Conservation (phyloP, 2,797 vertebrate genomes). For the Smutsia gigantea region DNA sequence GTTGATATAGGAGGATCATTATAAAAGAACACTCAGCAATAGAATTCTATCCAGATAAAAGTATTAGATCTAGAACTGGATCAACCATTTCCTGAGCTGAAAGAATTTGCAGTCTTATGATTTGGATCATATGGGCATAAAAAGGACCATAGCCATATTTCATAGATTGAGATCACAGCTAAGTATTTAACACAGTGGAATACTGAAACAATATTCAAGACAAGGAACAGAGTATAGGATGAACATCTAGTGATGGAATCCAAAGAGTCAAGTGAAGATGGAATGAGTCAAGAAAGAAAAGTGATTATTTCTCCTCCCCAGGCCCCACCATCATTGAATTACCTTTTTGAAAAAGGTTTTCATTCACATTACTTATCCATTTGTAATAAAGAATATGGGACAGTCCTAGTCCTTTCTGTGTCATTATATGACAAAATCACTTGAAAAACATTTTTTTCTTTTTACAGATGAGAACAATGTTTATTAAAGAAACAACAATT, state of each 20-base stretch:
- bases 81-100: conserved; percentile 91
- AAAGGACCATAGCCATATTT: conserved; percentile 93
- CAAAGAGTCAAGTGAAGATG: background rate
- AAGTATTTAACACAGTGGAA: conserved; percentile 92
- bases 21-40: conserved; percentile 93
- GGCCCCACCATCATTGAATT: background rate
- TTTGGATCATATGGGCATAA: conserved; percentile 91
- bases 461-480: conserved; percentile 5
- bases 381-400: background rate
- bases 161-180: conserved; percentile 91
- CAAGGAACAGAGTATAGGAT: too few species aligned
- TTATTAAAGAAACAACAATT: background rate
- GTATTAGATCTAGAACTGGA: conserved; percentile 91
- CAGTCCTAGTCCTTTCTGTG: background rate
- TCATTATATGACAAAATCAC: background rate
- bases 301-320: background rate
- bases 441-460: background rate
- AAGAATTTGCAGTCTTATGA: conserved; percentile 88
- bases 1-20: conserved; percentile 92
- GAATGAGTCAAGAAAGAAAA: background rate
- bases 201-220: conserved; percentile 85
- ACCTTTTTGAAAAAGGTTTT: background rate
- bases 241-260: background rate
- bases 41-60: conserved; percentile 94
- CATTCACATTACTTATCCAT: background rate